These are phyloP conservation scores for Discoglossus pictus DNA, from an alignment of 2,797 vertebrate genomes.

Conservation along the genomic window DNA sequence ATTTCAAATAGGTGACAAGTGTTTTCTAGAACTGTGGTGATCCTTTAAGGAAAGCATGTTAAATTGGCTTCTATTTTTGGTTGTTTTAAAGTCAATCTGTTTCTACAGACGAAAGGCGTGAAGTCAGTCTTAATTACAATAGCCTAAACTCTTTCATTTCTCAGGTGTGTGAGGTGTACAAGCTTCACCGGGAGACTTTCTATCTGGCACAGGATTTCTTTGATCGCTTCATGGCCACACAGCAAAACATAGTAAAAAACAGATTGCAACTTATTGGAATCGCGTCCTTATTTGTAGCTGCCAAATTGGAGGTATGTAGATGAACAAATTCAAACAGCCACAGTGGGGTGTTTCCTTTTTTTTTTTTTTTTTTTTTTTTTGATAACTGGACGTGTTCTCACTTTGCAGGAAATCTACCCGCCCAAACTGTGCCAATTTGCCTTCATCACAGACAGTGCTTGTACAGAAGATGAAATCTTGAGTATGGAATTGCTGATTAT, in stretches of 20 bases:
- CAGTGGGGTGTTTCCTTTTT: background rate
- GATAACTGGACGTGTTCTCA: background rate
- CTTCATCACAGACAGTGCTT: constrained; percentile 93
- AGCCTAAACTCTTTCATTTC: constrained; percentile 24
- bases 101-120: too few relatives aligned
- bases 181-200: constrained; percentile 92
- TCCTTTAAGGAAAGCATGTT: too few relatives aligned
- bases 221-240: constrained; percentile 95
- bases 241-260: constrained; percentile 86
- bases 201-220: constrained; percentile 96
- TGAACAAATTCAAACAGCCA: too few relatives aligned
- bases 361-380: background rate
- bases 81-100: too few relatives aligned
- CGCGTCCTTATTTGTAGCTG: constrained; percentile 90
- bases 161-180: constrained; percentile 94
- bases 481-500: constrained; percentile 93
- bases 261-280: constrained; percentile 94
- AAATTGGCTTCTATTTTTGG: too few relatives aligned
- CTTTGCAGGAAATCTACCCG: constrained; percentile 93
- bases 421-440: constrained; percentile 95
- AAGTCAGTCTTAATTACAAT: too few relatives aligned
- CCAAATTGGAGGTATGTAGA: constrained; percentile 86
- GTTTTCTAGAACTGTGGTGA: too few relatives aligned
- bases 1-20: too few relatives aligned
- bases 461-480: constrained; percentile 91